These are phyloP conservation scores for Sesia apiformis DNA, from an alignment of 2,888 invertebrate genomes.

Conservation along the genomic window DNA sequence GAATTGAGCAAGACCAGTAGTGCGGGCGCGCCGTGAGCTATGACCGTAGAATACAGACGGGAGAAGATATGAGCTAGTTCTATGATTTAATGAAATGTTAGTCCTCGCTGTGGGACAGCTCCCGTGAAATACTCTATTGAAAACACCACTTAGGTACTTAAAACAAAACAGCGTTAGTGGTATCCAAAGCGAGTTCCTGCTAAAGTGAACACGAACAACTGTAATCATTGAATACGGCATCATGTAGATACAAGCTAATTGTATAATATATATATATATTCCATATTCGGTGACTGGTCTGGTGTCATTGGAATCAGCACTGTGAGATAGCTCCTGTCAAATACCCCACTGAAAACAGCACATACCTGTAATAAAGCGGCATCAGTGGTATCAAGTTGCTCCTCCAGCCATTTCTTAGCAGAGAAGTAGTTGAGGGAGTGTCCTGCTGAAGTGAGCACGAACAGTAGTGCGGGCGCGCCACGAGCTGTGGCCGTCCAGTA, in stretches of 20 bases:
- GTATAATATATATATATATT: too few relatives aligned
- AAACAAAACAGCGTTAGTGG: too few relatives aligned
- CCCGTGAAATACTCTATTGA: too few relatives aligned
- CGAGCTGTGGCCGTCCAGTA: conserved; percentile 83
- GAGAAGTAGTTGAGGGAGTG: conserved; percentile 94
- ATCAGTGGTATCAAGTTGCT: conserved; percentile 87
- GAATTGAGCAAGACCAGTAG: conserved; percentile 92
- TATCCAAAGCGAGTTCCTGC: too few relatives aligned
- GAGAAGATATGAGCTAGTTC: conserved; percentile 88
- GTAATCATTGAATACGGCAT: too few relatives aligned
- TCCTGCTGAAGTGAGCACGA: conserved; percentile 92
- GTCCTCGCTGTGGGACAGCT: too few relatives aligned
- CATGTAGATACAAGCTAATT: too few relatives aligned
- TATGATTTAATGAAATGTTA: too few relatives aligned
- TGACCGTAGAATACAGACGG: conserved; percentile 83
- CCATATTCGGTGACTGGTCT: conserved; percentile 80
- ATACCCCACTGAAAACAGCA: neutral
- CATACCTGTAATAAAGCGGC: conserved; percentile 82
- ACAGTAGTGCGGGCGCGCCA: conserved; percentile 86
- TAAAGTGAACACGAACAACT: too few relatives aligned
- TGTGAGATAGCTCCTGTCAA: conserved; percentile 85
- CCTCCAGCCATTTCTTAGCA: conserved; percentile 96
- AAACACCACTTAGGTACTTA: too few relatives aligned
- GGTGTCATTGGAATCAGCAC: conserved; percentile 94
- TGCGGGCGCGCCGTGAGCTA: conserved; percentile 83